Conservation (phyloP, 2,888 invertebrate genomes). For the Plebejus argus region DNA sequence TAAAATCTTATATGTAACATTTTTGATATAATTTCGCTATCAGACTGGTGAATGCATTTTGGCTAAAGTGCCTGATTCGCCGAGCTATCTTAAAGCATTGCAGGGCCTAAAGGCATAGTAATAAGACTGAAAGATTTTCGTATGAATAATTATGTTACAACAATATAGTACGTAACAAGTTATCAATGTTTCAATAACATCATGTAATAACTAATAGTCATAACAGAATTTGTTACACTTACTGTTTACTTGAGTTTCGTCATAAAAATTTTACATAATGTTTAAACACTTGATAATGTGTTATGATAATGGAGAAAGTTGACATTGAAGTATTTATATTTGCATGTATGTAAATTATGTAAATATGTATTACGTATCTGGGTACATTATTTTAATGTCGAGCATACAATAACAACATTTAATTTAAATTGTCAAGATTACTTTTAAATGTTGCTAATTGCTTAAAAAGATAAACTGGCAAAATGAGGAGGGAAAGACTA, state of each 20-base stretch:
- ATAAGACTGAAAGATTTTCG: background rate
- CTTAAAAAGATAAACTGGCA: no score
- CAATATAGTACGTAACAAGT: background rate
- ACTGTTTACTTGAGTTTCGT: background rate
- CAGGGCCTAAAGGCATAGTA: background rate
- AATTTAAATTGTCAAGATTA: background rate
- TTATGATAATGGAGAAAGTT: slow-evolving; percentile 10
- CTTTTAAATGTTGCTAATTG: background rate
- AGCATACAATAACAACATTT: background rate
- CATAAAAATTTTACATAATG: background rate
- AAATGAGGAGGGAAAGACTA: no score
- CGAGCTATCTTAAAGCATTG: no score
- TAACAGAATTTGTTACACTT: background rate
- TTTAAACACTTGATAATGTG: slow-evolving; percentile 2
- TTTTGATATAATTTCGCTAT: no score
- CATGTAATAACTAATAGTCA: background rate
- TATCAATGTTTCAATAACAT: background rate
- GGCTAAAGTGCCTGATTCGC: no score
- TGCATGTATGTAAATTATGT: background rate
- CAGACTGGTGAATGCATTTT: no score
- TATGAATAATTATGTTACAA: background rate
- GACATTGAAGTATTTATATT: background rate
- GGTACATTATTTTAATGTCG: background rate
- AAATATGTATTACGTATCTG: background rate
- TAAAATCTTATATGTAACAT: no score